These are phyloP conservation scores for Siphamia tubifer DNA, from an alignment of 2,113 vertebrate species.

Conservation along the genomic window DNA sequence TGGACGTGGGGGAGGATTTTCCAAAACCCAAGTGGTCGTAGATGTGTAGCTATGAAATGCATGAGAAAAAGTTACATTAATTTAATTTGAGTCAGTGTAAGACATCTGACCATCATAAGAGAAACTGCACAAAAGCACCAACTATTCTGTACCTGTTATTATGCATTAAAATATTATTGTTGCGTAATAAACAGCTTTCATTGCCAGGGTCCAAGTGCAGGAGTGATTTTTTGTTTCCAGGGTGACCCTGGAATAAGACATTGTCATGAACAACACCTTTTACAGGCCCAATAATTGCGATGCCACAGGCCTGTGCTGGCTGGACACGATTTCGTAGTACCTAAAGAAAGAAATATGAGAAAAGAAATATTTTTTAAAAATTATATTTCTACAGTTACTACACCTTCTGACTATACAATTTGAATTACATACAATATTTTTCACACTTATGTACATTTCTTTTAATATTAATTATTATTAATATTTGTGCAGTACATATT, in stretches of 20 bases:
- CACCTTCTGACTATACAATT: too few relatives aligned
- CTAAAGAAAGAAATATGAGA: conserved; percentile 66
- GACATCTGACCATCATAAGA: neutral
- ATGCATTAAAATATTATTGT: conserved; percentile 84
- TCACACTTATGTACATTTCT: too few relatives aligned
- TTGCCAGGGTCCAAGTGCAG: conserved; percentile 77
- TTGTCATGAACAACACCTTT: conserved; percentile 90
- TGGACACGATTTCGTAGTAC: conserved; percentile 89
- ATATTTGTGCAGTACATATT: too few relatives aligned
- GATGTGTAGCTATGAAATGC: conserved; percentile 42
- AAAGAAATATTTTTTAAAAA: neutral
- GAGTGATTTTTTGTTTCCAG: conserved; percentile 78
- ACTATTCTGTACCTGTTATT: conserved; percentile 64
- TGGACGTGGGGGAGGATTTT: conserved; percentile 84
- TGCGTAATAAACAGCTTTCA: conserved; percentile 81
- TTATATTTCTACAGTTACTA: too few relatives aligned
- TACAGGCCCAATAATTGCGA: conserved; percentile 83
- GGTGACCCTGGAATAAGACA: conserved; percentile 86
- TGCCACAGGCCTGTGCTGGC: conserved; percentile 82
- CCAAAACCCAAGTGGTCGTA: conserved; percentile 74
- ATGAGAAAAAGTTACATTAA: neutral
- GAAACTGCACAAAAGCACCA: too few relatives aligned
- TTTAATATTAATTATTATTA: too few relatives aligned
- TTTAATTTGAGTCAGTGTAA: too few relatives aligned
- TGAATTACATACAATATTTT: too few relatives aligned